Evolutionary conservation across 1,140 invertebrate genomes (phyloP), one percentile per base, ranked within the genome.

Genomic region (Hycleus cichorii): DNA sequence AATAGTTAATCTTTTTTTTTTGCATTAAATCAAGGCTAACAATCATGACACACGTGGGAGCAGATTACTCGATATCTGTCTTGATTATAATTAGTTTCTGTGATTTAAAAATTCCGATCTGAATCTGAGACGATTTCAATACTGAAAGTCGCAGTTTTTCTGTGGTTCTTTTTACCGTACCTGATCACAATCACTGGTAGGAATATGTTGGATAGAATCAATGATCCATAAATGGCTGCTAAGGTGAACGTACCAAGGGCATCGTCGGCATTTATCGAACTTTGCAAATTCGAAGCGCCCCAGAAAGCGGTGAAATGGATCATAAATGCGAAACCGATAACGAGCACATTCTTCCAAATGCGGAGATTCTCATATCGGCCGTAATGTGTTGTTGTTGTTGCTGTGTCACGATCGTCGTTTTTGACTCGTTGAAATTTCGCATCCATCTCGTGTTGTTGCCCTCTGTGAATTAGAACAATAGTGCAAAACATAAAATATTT

Each of bases 271-370:
- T 88, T 87, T 8, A 88, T 78, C 0, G 85, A 87, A 68, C 84
- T 87, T 70, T 89, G 89, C 1, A 93, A 77, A 67, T 90, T 90
- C 4, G 87, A 83, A 2, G 89, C 81, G 1, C 87, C 86, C 74
- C 90, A 87, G 71, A 90, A 93, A 1, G 89, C 88, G 1, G 87
- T 91, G 70, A 93, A 91, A 39, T 90, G 83, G 39, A 91, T 77
- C 79, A 90, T 86, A 70, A 91, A 91, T 3, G 87, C 86, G 38
- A 87, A 76, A 1, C 87, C 86, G 9, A 91, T 80, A 12, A 88
- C 76, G 25, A 88, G 68, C 25, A 90, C 80, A 68, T 90, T 90
- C 65, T 82, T 84, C 66, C 84, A 80, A 61, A 89, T 88, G 8
- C 84, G 75, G 75, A 80, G 80, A 73, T 80, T 77, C 67, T 88